Percentiles rank a stretch among this genome's conserved stretches.
Evolutionary conservation across 2,888 invertebrate genomes (phyloP).

Genomic region (Tipula unca): DNA sequence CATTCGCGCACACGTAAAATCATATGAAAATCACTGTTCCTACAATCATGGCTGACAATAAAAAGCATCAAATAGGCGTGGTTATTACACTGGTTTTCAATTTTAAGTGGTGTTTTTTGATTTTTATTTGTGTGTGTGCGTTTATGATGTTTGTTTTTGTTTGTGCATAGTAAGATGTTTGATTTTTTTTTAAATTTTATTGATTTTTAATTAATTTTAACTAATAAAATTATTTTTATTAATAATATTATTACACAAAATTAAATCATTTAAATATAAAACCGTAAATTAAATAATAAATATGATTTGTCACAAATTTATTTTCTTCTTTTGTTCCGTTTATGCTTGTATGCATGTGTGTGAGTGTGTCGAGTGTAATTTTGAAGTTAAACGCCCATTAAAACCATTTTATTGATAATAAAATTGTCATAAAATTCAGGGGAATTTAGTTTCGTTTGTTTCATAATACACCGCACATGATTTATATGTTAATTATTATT

Average conservation of each 20-base stretch:
- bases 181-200: too few relatives aligned
- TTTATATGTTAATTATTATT: background rate
- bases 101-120: background rate
- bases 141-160: background rate
- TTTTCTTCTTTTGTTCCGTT: background rate
- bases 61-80: constrained; percentile 8
- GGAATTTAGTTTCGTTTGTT: background rate
- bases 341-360: background rate
- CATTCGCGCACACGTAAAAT: background rate
- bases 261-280: background rate
- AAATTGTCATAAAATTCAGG: background rate
- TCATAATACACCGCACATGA: background rate
- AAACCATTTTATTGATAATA: background rate
- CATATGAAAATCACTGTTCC: background rate
- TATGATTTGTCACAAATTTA: background rate
- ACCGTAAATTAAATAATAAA: background rate
- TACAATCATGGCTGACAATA: constrained; percentile 8
- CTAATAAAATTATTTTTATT: background rate
- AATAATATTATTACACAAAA: background rate
- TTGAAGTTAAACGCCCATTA: constrained; percentile 1
- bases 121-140: background rate
- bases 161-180: background rate
- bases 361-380: background rate
- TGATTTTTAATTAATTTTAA: background rate
- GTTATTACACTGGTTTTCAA: background rate